Evolutionary conservation across 2,113 vertebrate species (phyloP).

Genomic region (Trichomycterus rosablanca): DNA sequence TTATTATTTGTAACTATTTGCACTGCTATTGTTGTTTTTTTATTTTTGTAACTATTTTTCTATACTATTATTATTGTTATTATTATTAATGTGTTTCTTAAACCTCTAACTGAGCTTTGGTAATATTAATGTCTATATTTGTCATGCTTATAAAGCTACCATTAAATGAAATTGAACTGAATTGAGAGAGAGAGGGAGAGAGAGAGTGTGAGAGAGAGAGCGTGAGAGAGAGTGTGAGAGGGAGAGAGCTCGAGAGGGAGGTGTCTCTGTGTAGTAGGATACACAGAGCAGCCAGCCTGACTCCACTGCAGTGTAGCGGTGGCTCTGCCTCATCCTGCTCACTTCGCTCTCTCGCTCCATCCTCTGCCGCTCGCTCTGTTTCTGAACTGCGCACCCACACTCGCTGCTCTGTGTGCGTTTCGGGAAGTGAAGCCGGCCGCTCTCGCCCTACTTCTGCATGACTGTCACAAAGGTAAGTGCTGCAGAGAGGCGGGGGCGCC

Average conservation of each 20-base stretch:
- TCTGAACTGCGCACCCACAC: conserved; percentile 6
- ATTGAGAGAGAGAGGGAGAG: background rate
- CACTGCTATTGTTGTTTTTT: too few relatives aligned
- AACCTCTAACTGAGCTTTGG: too few relatives aligned
- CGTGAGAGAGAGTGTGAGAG: conserved; percentile 24
- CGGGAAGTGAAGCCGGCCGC: conserved; percentile 62
- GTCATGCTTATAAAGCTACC: too few relatives aligned
- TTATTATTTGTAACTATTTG: background rate
- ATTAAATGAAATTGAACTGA: too few relatives aligned
- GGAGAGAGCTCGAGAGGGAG: conserved; percentile 49
- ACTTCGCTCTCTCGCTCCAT: background rate
- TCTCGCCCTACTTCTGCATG: conserved; percentile 79
- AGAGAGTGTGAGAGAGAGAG: background rate
- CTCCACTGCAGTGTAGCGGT: conserved; percentile 63
- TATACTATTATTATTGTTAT: too few relatives aligned
- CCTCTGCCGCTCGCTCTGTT: conserved; percentile 19
- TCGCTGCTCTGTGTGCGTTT: conserved; percentile 41
- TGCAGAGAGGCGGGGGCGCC: conserved; percentile 3
- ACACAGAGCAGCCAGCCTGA: conserved; percentile 55
- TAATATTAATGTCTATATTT: too few relatives aligned
- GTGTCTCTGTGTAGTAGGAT: conserved; percentile 63
- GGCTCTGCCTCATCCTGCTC: conserved; percentile 33
- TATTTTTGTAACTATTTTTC: too few relatives aligned
- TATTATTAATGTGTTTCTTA: too few relatives aligned
- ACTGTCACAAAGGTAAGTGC: conserved; percentile 88